Base-by-base conservation (phyloP, 92 coral and sea anemone species). In the Phenganax stokvisi region DNA sequence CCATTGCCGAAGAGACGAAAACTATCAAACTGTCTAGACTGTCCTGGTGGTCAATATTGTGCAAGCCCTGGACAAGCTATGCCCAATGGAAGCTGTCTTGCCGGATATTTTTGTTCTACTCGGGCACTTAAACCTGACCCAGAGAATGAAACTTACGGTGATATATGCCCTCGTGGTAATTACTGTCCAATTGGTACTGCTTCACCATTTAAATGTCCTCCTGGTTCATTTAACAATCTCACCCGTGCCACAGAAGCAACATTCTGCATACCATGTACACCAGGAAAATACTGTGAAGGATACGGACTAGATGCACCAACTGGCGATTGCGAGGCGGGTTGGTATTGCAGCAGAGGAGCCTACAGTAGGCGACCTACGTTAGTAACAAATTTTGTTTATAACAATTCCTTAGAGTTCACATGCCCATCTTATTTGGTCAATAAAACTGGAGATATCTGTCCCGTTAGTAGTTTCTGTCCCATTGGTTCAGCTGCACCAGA, bases 131-230 rank as follows among this genome's bases (percentile, higher is more conserved):
- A 81, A 77, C 88, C 93, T 12, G 90, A 96, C 81, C 99, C 99
- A 65, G 89, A 85, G 10, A 65, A 84, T 72, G 85, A 85, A 75
- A 57, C 86, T 53, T 93, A 91, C 71, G 99, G 99, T 16, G 90
- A 84, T 77, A 84, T 92, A 12, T 96, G 99, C 61, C 96, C 96
- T 13, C 74, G 76, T 5, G 99, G 99, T 27, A 89, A 87, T 82
- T 96, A 88, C 69, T 96, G 99, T 54, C 92, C 96, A 0, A 56
- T 67, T 51, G 89, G 86, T 37, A 92, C 97, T 44, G 89, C 99
- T 53, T 92, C 99, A 5, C 97, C 99, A 54, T 92, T 90, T 71
- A 96, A 96, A 81, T 96, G 99, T 77, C 97, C 99, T 0, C 99
- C 99, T 20, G 99, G 99, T 57, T 89, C 99, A 54, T 96, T 89